Evolutionary conservation across 1,140 invertebrate species (phyloP), one percentile per base, ranked within the genome.

Genomic region (Neotoxoptera formosana): DNA sequence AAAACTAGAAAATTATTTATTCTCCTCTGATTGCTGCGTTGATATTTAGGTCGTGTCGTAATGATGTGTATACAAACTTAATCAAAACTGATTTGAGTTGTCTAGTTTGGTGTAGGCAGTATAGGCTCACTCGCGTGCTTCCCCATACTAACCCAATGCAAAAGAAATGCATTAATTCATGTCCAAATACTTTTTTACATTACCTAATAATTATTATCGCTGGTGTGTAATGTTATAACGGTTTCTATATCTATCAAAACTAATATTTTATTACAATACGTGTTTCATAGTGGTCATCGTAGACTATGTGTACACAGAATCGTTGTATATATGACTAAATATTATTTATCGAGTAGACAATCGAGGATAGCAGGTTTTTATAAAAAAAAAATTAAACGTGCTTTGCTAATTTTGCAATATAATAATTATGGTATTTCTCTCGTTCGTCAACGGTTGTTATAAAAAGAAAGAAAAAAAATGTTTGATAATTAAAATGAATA

Each of bases 1-100:
- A 41, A 45, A 45, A 84, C 83, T 45, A 25, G 36, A 84, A 45
- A 84, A 84, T 83, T 83, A 83, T 83, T 83, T 41, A 86, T 86
- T 86, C 41, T 25, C 83, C 11, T 67, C 60, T 67, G 60, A n/a
- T 67, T 30, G 25, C 30, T 30, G 3, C 11, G 30, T 67, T 67
- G 30, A 67, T 67, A 67, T 67, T 67, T 67, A 30, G 60, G 60
- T n/a, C 30, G 60, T 67, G 30, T 67, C 60, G 9, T 67, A 67
- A 30, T n/a, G 11, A 30, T n/a, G 11, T n/a, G 30, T 14, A n/a
- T 14, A 14, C 25, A 67, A 67, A 67, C 30, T n/a, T 30, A 67
- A 67, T 67, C 60, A 67, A 67, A 67, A n/a, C 25, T n/a, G 60
- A 30, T 67, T 14, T 4, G 4, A 67, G 25, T 67, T 67, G 30